Base-by-base conservation (phyloP, 1,140 invertebrate species). In the Cotesia glomerata region DNA sequence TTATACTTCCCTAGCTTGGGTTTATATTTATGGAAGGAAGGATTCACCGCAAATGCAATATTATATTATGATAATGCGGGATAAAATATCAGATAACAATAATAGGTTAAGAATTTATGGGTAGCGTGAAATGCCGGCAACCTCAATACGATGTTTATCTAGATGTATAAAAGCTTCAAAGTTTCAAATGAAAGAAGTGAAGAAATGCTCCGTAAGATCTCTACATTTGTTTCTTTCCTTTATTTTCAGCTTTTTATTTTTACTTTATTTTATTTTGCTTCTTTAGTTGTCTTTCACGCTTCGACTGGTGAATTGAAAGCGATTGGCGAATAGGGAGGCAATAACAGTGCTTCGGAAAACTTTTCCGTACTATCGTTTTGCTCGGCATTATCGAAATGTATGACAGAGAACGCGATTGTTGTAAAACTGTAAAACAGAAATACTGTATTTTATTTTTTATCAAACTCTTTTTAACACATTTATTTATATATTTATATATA, bases 271-370 rank as follows among this genome's bases (percentile, higher is more conserved):
- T 58, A 58, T 58, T 58, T 73, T 75, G 77, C 78, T 77, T 73
- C 74, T 75, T 76, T 76, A 64, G 76, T 72, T 75, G 75, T 82
- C 78, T 79, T 80, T 79, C 75, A 79, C 79, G 75, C 79, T 80
- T 67, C 71, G 64, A 34, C n/a, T 58, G 56, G 16, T 58, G 14
- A 58, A 58, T 58, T 58, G 56, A 58, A 16, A 26, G 18, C 56
- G 56, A 58, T 58, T 58, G 56, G 56, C 16, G 9, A 18, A 9
- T 58, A 9, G 56, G 18, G 18, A 26, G 56, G 56, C 56, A 58
- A 58, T 58, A 58, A 58, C 56, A 18, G 8, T 9, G 56, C 56
- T 58, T 58, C 18, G 56, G 9, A 18, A 58, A 58, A 58, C 56
- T 58, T 58, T 58, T 18, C 9, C 56, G 16, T 18, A 58, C 14